Evolutionary conservation across 2,888 invertebrate genomes (phyloP).

Genomic region (Cantharis flavilabris): DNA sequence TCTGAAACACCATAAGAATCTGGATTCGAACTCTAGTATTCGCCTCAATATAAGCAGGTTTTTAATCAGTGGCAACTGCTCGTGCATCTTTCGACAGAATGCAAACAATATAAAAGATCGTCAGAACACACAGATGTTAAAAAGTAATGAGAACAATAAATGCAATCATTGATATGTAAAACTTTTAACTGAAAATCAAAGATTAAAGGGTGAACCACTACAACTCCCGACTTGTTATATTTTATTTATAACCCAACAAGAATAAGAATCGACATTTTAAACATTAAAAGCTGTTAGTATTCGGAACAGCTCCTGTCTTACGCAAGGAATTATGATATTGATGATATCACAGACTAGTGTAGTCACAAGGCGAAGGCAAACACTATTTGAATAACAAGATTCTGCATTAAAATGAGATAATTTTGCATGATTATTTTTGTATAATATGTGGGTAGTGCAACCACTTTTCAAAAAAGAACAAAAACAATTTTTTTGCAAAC

Average conservation of each 20-base stretch:
- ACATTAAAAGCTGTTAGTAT: constrained; percentile 23
- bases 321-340: constrained; percentile 54
- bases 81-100: not conserved
- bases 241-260: not conserved
- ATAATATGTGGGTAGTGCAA: not conserved
- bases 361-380: constrained; percentile 30
- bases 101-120: not conserved
- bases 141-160: not conserved
- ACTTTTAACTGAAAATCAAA: not conserved
- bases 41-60: not conserved
- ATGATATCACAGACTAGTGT: constrained; percentile 49
- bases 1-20: not conserved
- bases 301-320: constrained; percentile 49
- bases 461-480: not conserved
- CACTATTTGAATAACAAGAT: constrained; percentile 32
- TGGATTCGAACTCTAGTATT: not conserved
- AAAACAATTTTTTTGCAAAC: not conserved
- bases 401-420: constrained; percentile 31
- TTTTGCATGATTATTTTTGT: constrained; percentile 28
- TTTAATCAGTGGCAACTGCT: not conserved
- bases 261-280: not conserved
- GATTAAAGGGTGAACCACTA: not conserved
- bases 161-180: not conserved
- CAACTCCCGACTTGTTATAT: not conserved
- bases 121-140: not conserved